Conservation (phyloP, 2,888 invertebrate genomes). For the Augiades crinisus region DNA sequence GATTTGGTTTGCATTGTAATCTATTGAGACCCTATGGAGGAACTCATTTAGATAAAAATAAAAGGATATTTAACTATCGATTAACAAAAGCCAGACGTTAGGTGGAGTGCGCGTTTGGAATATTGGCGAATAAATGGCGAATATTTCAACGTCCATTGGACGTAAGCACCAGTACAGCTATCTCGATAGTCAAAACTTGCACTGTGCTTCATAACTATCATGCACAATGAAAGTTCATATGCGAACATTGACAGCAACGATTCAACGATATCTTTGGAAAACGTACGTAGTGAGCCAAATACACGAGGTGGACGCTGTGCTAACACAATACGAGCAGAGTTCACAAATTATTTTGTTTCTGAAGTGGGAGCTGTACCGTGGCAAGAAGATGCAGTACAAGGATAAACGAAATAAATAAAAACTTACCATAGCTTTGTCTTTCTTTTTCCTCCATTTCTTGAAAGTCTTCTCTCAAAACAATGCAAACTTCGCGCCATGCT, state of each 20-base stretch:
- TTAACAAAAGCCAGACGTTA: slow-evolving; percentile 9
- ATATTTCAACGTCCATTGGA: slow-evolving; percentile 2
- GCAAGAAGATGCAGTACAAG: slow-evolving; percentile 32
- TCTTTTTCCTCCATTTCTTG: slow-evolving; percentile 32
- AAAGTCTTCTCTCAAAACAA: slow-evolving; percentile 28
- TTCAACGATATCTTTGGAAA: slow-evolving; percentile 32
- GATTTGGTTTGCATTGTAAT: slow-evolving; percentile 4
- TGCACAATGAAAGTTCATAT: slow-evolving; percentile 25
- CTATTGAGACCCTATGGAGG: slow-evolving; percentile 13
- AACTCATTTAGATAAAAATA: not conserved
- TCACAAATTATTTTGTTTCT: slow-evolving; percentile 33
- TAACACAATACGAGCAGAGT: slow-evolving; percentile 32
- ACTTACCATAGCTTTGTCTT: not conserved
- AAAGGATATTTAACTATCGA: slow-evolving; percentile 17
- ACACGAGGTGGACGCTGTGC: slow-evolving; percentile 33
- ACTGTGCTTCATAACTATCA: slow-evolving; percentile 32
- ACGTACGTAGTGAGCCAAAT: slow-evolving; percentile 32
- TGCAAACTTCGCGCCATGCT: slow-evolving; percentile 22
- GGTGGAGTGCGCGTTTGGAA: slow-evolving; percentile 22
- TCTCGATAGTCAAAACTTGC: slow-evolving; percentile 1
- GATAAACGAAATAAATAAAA: slow-evolving; percentile 6
- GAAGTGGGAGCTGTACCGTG: slow-evolving; percentile 31
- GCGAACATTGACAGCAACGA: slow-evolving; percentile 27
- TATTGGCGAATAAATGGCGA: slow-evolving; percentile 22
- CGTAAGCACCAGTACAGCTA: not conserved